Evolutionary conservation across 2,113 vertebrate genomes (phyloP), one percentile per base, ranked within the genome.

Genomic region (Gymnorhina tibicen): DNA sequence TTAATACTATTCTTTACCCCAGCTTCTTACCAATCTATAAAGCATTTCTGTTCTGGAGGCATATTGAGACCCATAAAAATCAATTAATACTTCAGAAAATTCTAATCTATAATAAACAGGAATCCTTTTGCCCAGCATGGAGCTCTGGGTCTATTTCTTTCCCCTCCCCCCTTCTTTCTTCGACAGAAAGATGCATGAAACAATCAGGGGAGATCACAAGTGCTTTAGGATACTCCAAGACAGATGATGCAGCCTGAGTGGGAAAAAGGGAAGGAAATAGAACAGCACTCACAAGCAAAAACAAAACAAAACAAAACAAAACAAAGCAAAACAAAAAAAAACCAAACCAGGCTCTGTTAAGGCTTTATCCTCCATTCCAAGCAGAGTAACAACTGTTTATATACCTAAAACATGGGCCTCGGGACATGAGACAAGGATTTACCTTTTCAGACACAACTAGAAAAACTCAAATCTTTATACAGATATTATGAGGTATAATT

Each of bases 71-170:
- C 33, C 28, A 73, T 18, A 94, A 13, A 91, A 85, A 95, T 85
- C 58, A 91, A 76, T 30, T n/a, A 85, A 35, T 55, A 81, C 27
- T 91, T 86, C 42, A 91, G 64, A 91, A 89, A 96, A 84, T 74
- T 60, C 62, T n/a, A 3, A 73, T 49, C 62, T 78, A 50, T 62
- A 91, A 30, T 37, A 76, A 55, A 41, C 13, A 82, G 46, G 24
- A 93, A 89, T 39, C 21, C 33, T 93, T 89, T 60, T 42, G 49
- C 49, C 32, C 27, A 89, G 47, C 22, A 83, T 33, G 22, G 27
- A 81, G 56, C 21, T 86, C 53, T 56, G 13, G 21, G 17, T 80
- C 49, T 9, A 16, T n/a, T 58, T 64, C 20, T 47, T 23, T 10
- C 7, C 37, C 14, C 26, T 5, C 3, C 10, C 18, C 4, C 0